These are phyloP conservation scores for Euplagia quadripunctaria DNA, from an alignment of 2,888 invertebrate species.

Conservation along the genomic window DNA sequence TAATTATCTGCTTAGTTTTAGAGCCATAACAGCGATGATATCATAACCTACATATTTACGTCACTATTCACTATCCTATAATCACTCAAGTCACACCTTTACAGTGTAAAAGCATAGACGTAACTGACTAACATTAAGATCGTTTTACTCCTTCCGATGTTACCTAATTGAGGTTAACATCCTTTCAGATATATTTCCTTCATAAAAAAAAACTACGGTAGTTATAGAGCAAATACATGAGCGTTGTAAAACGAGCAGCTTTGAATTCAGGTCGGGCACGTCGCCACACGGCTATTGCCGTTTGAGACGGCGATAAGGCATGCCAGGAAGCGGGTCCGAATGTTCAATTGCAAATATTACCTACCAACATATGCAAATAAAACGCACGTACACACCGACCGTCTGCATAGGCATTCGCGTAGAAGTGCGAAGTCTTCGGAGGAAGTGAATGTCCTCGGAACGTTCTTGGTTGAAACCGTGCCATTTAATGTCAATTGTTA, in stretches of 20 bases:
- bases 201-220: neutral
- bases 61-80: neutral
- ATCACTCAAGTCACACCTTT: no score
- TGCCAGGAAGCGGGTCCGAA: slow-evolving; percentile 61
- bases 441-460: slow-evolving; percentile 78
- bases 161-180: neutral
- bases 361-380: slow-evolving; percentile 13
- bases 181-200: neutral
- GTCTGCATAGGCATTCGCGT: slow-evolving; percentile 50
- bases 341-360: slow-evolving; percentile 46
- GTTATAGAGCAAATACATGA: slow-evolving; percentile 32
- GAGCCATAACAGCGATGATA: neutral
- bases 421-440: slow-evolving; percentile 47
- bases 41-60: neutral
- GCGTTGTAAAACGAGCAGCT: slow-evolving; percentile 39
- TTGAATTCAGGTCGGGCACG: slow-evolving; percentile 52
- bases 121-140: neutral
- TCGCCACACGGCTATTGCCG: slow-evolving; percentile 2
- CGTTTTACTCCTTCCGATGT: neutral
- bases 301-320: slow-evolving; percentile 65
- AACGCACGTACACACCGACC: slow-evolving; percentile 1
- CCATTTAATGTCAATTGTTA: slow-evolving; percentile 33
- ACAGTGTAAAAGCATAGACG: neutral
- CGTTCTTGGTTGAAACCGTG: slow-evolving; percentile 76
- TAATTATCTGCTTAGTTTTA: neutral